Base-by-base conservation (phyloP, 2,797 vertebrate genomes). In the Naso thynnoides region DNA sequence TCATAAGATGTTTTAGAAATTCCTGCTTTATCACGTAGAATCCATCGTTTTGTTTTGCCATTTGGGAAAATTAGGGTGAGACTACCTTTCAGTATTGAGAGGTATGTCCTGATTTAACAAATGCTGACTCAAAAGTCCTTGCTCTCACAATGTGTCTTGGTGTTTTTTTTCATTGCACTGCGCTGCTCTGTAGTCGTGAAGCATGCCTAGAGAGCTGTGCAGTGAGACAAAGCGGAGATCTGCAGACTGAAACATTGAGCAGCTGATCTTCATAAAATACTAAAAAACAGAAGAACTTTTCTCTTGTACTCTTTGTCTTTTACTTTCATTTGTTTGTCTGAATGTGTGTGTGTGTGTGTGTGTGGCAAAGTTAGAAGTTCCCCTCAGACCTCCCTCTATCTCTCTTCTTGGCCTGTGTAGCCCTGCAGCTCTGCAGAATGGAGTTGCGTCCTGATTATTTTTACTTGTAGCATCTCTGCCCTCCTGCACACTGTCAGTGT, bases 171-270 rank as follows among this genome's bases (percentile, higher is more conserved):
- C 41, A 21, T 68, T 68, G 67, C 68, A 71, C 42, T 61, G 57
- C 15, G 7, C 63, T 79, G 61, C 67, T 79, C 62, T 80, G 58
- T 31, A 59, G 59, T 49, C 47, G 65, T 70, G 67, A 44, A 49
- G 74, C 29, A 8, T 73, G 76, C 82, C 80, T 82, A 85, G 78
- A 87, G 60, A 66, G 72, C 62, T 8, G 33, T 36, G 33, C 49
- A 77, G 72, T 64, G 72, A 82, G 68, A 81, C 49, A 63, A 47
- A 79, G 70, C 59, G 63, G 79, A 80, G 70, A 57, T 83, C 63
- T 82, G 65, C 67, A 86, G 80, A 92, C 90, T 90, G 86, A 93
- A 92, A 89, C 81, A 91, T 84, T 70, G 78, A 74, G 59, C 53
- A 65, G 66, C 68, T 86, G 74, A 91, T 86, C 73, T 64, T 83